phyloP scores from a whole-genome alignment of 1,140 invertebrate species.

The Palaemon carinicauda region DNA sequence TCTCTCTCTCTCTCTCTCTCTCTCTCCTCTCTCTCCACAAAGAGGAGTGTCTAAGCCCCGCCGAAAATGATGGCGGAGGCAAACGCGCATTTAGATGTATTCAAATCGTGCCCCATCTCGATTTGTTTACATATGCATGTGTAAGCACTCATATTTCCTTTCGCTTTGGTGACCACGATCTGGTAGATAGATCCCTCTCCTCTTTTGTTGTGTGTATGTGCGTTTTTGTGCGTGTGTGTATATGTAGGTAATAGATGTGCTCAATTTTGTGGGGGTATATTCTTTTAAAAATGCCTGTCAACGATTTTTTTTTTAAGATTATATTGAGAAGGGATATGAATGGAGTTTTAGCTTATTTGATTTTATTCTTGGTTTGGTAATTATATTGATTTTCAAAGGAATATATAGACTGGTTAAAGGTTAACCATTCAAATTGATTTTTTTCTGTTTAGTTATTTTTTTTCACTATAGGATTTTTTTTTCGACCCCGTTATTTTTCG shows the following conservation, averaged over 20 bases:
- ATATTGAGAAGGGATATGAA: neutral
- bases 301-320: neutral
- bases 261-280: neutral
- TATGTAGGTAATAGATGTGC: neutral
- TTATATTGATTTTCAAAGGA: too few species aligned
- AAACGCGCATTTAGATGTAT: constrained; percentile 42
- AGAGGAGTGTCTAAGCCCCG: constrained; percentile 26
- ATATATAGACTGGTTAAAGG: too few species aligned
- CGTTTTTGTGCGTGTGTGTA: neutral
- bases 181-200: constrained; percentile 1
- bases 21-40: neutral
- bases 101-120: constrained; percentile 30
- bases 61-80: constrained; percentile 23
- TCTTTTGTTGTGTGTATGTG: neutral
- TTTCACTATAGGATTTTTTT: too few species aligned
- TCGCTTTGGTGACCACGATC: constrained; percentile 38
- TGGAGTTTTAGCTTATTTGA: neutral
- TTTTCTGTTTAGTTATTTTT: too few species aligned
- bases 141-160: constrained; percentile 50
- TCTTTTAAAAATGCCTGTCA: too few species aligned
- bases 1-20: neutral
- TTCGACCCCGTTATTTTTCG: neutral
- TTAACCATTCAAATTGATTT: too few species aligned
- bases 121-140: constrained; percentile 50
- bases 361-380: too few species aligned